These are phyloP conservation scores for Graptemys geographica DNA, from an alignment of 2,797 vertebrate genomes.

Conservation along the genomic window DNA sequence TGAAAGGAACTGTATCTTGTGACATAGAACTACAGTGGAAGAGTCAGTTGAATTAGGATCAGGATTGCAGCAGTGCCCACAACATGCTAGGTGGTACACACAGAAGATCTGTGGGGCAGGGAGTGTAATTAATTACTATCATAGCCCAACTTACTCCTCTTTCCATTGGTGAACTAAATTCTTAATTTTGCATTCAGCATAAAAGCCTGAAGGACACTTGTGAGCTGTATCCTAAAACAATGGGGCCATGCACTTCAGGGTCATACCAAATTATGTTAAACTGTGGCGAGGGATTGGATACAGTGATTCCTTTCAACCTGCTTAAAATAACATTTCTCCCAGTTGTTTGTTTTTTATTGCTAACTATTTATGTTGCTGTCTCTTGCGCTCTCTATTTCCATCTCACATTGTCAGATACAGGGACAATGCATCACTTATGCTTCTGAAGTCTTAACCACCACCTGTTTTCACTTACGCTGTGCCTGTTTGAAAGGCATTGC, in stretches of 20 bases:
- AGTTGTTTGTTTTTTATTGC: conserved; percentile 73
- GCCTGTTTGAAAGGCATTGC: conserved; percentile 66
- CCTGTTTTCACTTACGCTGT: conserved; percentile 13
- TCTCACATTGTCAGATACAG: conserved; percentile 68
- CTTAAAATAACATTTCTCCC: conserved; percentile 75
- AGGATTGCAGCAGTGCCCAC: background rate
- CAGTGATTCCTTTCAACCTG: conserved; percentile 83
- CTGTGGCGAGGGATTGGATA: conserved; percentile 41
- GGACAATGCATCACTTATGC: conserved; percentile 67
- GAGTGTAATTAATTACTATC: conserved; percentile 2
- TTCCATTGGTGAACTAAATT: conserved; percentile 23
- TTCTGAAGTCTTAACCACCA: conserved; percentile 69
- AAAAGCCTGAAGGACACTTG: conserved; percentile 50
- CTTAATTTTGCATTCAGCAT: background rate
- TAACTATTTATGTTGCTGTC: conserved; percentile 74
- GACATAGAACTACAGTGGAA: conserved; percentile 27
- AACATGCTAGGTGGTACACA: background rate
- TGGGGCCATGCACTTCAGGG: conserved; percentile 35
- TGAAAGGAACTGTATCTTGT: conserved; percentile 81
- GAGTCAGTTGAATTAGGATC: conserved; percentile 33
- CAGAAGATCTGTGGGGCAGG: background rate
- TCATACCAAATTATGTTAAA: conserved; percentile 44
- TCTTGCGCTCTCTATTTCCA: conserved; percentile 61
- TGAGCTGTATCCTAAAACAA: background rate
- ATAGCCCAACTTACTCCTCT: background rate